These are phyloP conservation scores for Phengaris arion DNA, from an alignment of 2,888 invertebrate genomes.

Conservation along the genomic window DNA sequence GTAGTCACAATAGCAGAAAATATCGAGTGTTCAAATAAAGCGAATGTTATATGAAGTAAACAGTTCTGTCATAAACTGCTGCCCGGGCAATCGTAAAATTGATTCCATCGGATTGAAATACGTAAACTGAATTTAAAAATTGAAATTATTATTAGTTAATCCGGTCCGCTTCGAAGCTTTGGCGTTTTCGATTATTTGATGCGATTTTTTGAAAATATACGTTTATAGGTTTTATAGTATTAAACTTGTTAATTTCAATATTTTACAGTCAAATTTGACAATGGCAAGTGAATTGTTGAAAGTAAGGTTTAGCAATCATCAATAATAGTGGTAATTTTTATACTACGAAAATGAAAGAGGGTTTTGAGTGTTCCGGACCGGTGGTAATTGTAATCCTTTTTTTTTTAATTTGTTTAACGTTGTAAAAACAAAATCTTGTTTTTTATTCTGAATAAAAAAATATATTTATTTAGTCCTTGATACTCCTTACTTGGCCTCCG, in stretches of 20 bases:
- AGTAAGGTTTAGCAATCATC: too few species aligned
- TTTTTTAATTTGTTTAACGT: too few species aligned
- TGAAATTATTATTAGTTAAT: constrained; percentile 27
- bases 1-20: constrained; percentile 17
- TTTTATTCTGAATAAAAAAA: too few species aligned
- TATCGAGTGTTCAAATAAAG: constrained; percentile 24
- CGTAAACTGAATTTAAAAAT: constrained; percentile 37
- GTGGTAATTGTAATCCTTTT: too few species aligned
- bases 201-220: not conserved
- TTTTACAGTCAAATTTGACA: not conserved
- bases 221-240: not conserved
- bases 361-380: too few species aligned
- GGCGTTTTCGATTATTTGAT: not conserved
- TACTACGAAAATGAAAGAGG: too few species aligned
- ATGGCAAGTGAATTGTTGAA: not conserved
- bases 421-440: too few species aligned
- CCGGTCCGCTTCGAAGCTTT: not conserved
- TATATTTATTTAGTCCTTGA: too few species aligned
- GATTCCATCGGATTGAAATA: constrained; percentile 37
- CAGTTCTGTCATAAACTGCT: constrained; percentile 36
- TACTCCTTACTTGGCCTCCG: too few species aligned
- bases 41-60: constrained; percentile 32
- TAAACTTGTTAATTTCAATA: not conserved
- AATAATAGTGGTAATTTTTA: too few species aligned
- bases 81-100: constrained; percentile 35